These are phyloP conservation scores for Scrobipalpa costella DNA, from an alignment of 2,888 invertebrate genomes.

Conservation along the genomic window DNA sequence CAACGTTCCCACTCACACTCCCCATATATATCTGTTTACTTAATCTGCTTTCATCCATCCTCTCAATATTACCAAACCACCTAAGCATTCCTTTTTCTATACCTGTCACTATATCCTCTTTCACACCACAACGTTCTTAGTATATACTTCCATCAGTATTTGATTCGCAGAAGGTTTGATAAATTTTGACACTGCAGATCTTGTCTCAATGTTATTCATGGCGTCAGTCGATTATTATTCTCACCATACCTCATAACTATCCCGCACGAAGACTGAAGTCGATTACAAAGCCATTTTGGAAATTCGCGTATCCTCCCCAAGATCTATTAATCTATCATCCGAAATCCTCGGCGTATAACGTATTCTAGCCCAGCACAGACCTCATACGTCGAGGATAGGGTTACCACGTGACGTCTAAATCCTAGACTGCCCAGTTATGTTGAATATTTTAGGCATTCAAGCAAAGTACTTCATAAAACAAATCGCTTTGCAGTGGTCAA, in stretches of 20 bases:
- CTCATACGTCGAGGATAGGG: constrained; percentile 4
- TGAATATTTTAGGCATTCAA: neutral
- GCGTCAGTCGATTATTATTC: neutral
- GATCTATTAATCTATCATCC: constrained; percentile 24
- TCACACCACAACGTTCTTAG: too few relatives aligned
- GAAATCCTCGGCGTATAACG: constrained; percentile 20
- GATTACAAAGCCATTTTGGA: constrained; percentile 20
- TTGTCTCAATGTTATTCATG: neutral
- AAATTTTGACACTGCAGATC: too few relatives aligned
- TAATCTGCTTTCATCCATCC: too few relatives aligned
- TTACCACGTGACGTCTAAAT: neutral
- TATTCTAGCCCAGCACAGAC: constrained; percentile 20
- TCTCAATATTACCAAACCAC: too few relatives aligned
- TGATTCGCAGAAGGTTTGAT: too few relatives aligned
- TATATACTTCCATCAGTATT: too few relatives aligned
- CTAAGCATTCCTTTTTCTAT: too few relatives aligned
- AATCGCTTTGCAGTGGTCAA: too few relatives aligned
- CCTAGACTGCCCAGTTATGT: neutral
- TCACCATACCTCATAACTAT: neutral
- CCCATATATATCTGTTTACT: too few relatives aligned
- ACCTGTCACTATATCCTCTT: too few relatives aligned
- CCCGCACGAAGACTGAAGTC: constrained; percentile 1
- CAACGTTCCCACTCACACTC: too few relatives aligned
- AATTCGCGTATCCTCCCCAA: constrained; percentile 1
- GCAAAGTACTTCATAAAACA: neutral